A percentile compares a stretch with the other conserved stretches of the same genome.
These are phyloP conservation scores for Dendrocincla fuliginosa DNA, from an alignment of 2,797 vertebrate genomes.

Conservation along the genomic window DNA sequence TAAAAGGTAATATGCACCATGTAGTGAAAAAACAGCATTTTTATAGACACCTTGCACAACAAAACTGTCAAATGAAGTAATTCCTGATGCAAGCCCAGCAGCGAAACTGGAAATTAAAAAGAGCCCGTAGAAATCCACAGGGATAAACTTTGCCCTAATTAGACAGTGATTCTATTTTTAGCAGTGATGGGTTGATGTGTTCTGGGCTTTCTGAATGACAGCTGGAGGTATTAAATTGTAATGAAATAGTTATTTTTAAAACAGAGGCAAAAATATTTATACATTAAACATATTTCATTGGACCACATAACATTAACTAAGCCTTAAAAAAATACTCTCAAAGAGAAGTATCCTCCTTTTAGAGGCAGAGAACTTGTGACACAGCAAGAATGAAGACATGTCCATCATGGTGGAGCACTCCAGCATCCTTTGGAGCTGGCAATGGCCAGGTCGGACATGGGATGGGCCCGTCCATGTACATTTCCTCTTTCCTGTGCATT, in stretches of 20 bases:
- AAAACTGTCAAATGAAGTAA: not conserved
- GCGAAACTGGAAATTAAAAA: conserved; percentile 13
- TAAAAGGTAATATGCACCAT: not conserved
- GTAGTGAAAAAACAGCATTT: not conserved
- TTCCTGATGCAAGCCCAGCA: not conserved
- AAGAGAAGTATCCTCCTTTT: not conserved
- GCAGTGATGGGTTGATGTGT: not conserved
- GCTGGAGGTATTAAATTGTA: not conserved
- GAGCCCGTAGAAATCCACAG: not conserved
- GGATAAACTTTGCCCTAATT: conserved; percentile 41
- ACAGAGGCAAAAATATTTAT: not conserved
- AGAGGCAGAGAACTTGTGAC: not conserved
- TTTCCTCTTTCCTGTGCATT: not conserved
- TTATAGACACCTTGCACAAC: not conserved
- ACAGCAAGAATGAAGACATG: not conserved
- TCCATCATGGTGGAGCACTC: rapidly evolving
- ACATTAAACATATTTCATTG: rapidly evolving
- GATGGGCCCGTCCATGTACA: rapidly evolving
- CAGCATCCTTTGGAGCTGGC: not conserved
- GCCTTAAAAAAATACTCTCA: not conserved
- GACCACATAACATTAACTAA: not conserved
- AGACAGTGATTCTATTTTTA: not conserved
- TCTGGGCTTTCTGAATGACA: not conserved
- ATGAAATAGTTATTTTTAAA: not conserved
- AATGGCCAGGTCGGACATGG: rapidly evolving